Conservation (phyloP, 1,140 invertebrate genomes). For the Drosophila burlai region DNA sequence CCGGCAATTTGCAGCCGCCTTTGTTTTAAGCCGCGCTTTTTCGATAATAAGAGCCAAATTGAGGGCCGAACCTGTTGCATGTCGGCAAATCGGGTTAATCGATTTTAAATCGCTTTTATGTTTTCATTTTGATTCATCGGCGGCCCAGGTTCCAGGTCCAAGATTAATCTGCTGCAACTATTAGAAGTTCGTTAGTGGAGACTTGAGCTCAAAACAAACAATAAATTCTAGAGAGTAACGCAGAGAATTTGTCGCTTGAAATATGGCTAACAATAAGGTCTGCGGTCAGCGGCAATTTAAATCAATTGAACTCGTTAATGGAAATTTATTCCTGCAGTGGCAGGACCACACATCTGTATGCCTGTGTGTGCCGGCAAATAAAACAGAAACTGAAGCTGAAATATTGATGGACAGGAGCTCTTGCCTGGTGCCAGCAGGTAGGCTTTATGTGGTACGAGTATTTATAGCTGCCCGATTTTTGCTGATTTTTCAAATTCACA, state of each 20-base stretch:
- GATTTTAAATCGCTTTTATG: slow-evolving; percentile 85
- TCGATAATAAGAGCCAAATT: slow-evolving; percentile 71
- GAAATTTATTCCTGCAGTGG: slow-evolving; percentile 76
- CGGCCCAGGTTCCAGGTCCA: not conserved
- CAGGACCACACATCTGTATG: slow-evolving; percentile 46
- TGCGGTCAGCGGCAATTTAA: slow-evolving; percentile 76
- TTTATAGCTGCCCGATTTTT: slow-evolving; percentile 68
- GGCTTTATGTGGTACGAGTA: slow-evolving; percentile 58
- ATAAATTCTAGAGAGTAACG: slow-evolving; percentile 1
- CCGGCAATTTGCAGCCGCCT: slow-evolving; percentile 70
- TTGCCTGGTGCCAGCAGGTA: slow-evolving; percentile 26
- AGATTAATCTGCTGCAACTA: slow-evolving; percentile 68
- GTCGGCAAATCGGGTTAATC: slow-evolving; percentile 83
- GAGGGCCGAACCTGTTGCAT: slow-evolving; percentile 79
- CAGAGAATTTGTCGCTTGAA: slow-evolving; percentile 64
- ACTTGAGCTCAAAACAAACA: slow-evolving; percentile 30
- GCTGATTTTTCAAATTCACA: slow-evolving; percentile 74
- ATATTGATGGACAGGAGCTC: slow-evolving; percentile 75
- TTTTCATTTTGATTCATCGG: slow-evolving; percentile 77
- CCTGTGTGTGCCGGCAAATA: slow-evolving; percentile 57
- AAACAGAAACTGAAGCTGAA: slow-evolving; percentile 77
- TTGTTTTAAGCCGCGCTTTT: slow-evolving; percentile 81
- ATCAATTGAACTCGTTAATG: slow-evolving; percentile 83
- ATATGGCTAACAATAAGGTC: slow-evolving; percentile 63
- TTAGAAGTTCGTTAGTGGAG: slow-evolving; percentile 74